These are phyloP conservation scores for Cephus runcator DNA, from an alignment of 2,888 invertebrate genomes.

Conservation along the genomic window DNA sequence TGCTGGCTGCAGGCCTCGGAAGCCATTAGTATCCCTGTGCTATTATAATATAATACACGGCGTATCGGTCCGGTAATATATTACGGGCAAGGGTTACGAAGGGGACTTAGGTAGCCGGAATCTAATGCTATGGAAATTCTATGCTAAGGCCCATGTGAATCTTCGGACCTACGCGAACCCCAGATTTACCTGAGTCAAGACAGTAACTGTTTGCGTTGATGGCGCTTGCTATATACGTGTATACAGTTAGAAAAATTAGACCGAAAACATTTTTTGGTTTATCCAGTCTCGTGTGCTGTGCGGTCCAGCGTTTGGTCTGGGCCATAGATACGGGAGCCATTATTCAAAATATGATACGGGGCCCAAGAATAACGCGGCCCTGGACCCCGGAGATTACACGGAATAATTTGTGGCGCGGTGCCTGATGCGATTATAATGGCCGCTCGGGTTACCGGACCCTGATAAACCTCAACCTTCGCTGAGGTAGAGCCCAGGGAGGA, in stretches of 20 bases:
- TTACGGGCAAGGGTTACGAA: constrained; percentile 39
- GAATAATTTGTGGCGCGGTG: constrained; percentile 55
- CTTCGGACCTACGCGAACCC: background rate
- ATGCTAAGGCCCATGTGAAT: constrained; percentile 25
- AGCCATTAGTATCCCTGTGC: constrained; percentile 49
- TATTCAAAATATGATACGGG: background rate
- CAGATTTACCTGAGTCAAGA: background rate
- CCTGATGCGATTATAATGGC: constrained; percentile 64
- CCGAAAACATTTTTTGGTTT: background rate
- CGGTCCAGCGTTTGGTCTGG: background rate
- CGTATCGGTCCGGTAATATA: constrained; percentile 48
- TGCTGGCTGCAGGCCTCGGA: constrained; percentile 21
- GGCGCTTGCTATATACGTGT: background rate
- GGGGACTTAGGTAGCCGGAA: constrained; percentile 27
- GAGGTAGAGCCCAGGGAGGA: constrained; percentile 26
- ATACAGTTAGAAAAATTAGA: background rate
- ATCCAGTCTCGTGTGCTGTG: background rate
- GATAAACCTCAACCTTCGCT: constrained; percentile 14
- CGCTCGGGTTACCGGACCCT: constrained; percentile 51
- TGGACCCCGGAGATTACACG: constrained; percentile 51
- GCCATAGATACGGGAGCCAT: background rate
- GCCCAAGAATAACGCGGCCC: background rate
- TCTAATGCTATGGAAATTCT: constrained; percentile 48
- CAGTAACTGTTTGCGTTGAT: background rate
- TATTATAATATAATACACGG: constrained; percentile 53